These are phyloP conservation scores for Ptyas mucosa DNA, from an alignment of 2,113 vertebrate species.

Conservation along the genomic window DNA sequence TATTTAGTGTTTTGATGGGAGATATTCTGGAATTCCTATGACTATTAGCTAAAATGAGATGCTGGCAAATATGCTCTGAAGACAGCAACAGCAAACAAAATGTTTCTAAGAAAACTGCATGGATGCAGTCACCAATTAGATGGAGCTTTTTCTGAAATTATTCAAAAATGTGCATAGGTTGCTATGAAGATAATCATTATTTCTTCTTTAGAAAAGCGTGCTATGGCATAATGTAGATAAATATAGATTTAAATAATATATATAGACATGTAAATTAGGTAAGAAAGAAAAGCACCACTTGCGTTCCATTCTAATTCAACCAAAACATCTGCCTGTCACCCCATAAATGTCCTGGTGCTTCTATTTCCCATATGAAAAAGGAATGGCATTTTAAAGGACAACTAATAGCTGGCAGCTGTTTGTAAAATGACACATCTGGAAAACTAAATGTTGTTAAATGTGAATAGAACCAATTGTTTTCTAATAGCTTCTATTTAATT, in stretches of 20 bases:
- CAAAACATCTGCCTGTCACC: constrained; percentile 69
- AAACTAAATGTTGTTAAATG: constrained; percentile 45
- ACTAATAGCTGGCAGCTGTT: constrained; percentile 69
- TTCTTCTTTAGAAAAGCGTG: neutral
- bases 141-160: neutral
- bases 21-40: neutral
- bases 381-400: constrained; percentile 56
- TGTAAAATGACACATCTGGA: constrained; percentile 65
- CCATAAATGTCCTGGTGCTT: constrained; percentile 63
- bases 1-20: neutral
- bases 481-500: constrained; percentile 58
- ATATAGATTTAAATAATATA: constrained; percentile 39
- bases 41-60: neutral
- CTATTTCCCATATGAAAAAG: constrained; percentile 63
- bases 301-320: constrained; percentile 37
- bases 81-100: neutral
- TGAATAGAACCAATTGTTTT: constrained; percentile 55
- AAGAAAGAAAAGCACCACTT: constrained; percentile 52
- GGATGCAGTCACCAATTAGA: neutral
- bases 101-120: neutral
- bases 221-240: constrained; percentile 16
- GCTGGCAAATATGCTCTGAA: neutral
- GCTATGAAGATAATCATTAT: constrained; percentile 2
- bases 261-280: neutral
- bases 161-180: neutral